Percentiles rank a stretch among this genome's conserved stretches.
phyloP scores from a whole-genome alignment of 2,797 vertebrate genomes.

The Ctenosaura bakeri region DNA sequence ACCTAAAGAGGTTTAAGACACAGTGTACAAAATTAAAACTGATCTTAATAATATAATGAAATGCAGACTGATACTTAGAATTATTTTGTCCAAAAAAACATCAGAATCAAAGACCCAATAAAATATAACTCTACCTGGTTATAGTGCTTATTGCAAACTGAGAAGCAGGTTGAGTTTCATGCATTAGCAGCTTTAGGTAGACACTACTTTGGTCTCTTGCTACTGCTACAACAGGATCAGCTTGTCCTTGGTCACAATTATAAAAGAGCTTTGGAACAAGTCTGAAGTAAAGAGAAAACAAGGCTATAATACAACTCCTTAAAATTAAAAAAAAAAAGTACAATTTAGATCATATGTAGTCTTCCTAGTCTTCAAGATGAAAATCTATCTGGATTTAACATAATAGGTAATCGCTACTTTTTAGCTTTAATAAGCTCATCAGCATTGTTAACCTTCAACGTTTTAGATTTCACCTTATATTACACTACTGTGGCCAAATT shows the following conservation, averaged over 20 bases:
- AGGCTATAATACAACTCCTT: background rate
- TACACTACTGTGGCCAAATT: background rate
- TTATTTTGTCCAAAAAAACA: background rate
- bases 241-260: slow-evolving; percentile 94
- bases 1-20: background rate
- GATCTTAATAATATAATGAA: background rate
- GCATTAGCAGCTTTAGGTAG: slow-evolving; percentile 96
- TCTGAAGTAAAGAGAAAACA: slow-evolving; percentile 72
- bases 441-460: background rate
- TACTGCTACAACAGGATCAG: slow-evolving; percentile 94
- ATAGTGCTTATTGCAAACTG: slow-evolving; percentile 95
- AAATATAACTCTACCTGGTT: slow-evolving; percentile 85
- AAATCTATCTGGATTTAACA: background rate
- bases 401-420: background rate
- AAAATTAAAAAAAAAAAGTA: background rate
- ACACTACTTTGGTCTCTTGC: slow-evolving; percentile 95
- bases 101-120: slow-evolving; percentile 9
- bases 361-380: background rate
- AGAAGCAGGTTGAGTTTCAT: slow-evolving; percentile 93
- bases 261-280: slow-evolving; percentile 94
- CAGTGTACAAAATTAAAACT: background rate
- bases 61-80: background rate
- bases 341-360: background rate
- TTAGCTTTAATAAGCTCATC: background rate
- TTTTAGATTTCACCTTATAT: background rate